Conservation (phyloP, 1,140 invertebrate species). For the Halictus rubicundus region DNA sequence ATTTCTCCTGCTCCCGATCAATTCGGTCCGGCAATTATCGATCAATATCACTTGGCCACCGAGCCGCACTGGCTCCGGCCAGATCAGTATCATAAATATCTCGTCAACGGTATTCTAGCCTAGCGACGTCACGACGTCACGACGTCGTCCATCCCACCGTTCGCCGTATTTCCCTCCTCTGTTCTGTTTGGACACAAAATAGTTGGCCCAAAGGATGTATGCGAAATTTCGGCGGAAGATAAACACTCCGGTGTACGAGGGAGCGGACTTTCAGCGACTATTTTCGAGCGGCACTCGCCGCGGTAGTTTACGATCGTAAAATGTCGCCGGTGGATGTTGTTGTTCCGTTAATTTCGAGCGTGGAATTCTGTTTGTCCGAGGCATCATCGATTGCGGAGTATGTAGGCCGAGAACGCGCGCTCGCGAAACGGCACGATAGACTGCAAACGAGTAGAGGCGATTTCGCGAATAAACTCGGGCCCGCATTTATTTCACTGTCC, state of each 20-base stretch:
- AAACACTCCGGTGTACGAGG: slow-evolving; percentile 11
- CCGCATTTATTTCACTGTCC: too few relatives aligned
- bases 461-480: too few relatives aligned
- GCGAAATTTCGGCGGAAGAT: slow-evolving; percentile 12
- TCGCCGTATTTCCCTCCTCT: neutral
- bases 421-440: too few relatives aligned
- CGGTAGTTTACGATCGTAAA: slow-evolving; percentile 3
- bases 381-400: neutral
- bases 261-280: neutral
- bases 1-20: too few relatives aligned
- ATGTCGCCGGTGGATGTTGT: slow-evolving; percentile 4
- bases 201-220: slow-evolving; percentile 5
- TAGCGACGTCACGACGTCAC: neutral
- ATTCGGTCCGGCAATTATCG: too few relatives aligned
- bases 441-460: too few relatives aligned
- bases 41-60: too few relatives aligned
- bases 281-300: slow-evolving; percentile 6
- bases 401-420: slow-evolving; percentile 4
- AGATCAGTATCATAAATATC: neutral
- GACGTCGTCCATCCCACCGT: too few relatives aligned
- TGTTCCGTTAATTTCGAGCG: slow-evolving; percentile 17
- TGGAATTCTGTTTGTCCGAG: slow-evolving; percentile 10
- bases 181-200: neutral
- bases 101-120: neutral
- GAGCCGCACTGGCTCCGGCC: neutral